These are phyloP conservation scores for Semicossyphus pulcher DNA, from an alignment of 2,113 vertebrate species.

Conservation along the genomic window DNA sequence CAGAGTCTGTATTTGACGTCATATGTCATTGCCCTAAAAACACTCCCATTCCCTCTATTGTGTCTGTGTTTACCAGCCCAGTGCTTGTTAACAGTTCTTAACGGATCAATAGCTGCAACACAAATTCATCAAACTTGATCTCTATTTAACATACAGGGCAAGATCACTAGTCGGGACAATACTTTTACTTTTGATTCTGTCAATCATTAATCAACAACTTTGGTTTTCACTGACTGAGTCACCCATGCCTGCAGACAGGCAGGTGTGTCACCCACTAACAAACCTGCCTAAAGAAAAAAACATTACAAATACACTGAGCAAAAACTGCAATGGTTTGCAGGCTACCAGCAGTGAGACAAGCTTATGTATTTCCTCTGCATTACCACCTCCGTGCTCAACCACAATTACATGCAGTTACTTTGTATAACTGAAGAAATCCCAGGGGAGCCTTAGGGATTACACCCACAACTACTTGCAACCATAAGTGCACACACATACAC, in stretches of 20 bases:
- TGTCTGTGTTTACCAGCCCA: background rate
- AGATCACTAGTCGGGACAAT: no score
- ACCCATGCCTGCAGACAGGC: no score
- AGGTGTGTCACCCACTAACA: no score
- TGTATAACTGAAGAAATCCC: slow-evolving; percentile 18
- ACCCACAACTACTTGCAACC: background rate
- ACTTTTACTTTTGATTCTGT: background rate
- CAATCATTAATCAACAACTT: background rate
- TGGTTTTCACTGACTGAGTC: no score
- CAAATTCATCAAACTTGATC: background rate
- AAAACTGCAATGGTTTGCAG: background rate
- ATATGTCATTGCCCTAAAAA: background rate
- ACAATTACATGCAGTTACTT: background rate
- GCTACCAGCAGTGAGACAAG: background rate
- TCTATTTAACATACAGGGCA: no score
- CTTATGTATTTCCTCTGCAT: background rate
- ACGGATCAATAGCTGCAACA: background rate
- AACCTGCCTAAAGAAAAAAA: background rate
- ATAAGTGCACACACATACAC: background rate
- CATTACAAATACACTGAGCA: background rate
- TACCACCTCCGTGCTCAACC: slow-evolving; percentile 5
- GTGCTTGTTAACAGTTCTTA: background rate
- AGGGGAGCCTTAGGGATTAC: background rate
- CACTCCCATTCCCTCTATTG: background rate
- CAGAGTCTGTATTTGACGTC: background rate